Conservation (phyloP, 2,797 vertebrate genomes). For the Echiichthys vipera region DNA sequence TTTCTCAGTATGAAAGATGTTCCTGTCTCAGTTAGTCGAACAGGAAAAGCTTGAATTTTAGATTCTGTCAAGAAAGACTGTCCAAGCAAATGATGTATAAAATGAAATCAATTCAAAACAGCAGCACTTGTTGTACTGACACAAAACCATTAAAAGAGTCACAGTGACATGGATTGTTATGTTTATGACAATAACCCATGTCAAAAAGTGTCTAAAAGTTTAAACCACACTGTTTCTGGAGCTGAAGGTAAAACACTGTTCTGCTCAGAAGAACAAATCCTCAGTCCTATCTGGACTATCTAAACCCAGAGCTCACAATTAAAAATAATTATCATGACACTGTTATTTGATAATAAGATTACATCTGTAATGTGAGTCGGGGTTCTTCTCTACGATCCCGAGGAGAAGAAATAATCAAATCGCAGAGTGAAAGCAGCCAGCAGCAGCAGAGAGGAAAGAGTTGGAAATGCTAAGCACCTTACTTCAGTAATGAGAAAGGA, state of each 20-base stretch:
- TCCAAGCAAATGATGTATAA: not conserved
- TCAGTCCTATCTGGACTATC: not conserved
- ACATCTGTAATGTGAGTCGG: constrained; percentile 10
- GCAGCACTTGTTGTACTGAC: constrained; percentile 8
- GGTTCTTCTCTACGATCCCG: constrained; percentile 3
- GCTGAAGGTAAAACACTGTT: not conserved
- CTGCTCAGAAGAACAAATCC: too few species aligned
- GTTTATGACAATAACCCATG: not conserved
- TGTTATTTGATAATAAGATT: not conserved
- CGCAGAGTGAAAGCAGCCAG: constrained; percentile 33
- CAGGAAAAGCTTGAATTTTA: not conserved
- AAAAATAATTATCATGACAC: not conserved
- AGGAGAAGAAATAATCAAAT: constrained; percentile 2
- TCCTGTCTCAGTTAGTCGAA: not conserved
- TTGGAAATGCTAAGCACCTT: constrained; percentile 77
- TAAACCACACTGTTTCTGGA: not conserved
- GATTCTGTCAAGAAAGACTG: not conserved
- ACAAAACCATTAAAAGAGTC: not conserved
- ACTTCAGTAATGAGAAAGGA: constrained; percentile 82
- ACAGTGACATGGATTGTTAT: too few species aligned
- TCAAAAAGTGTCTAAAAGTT: not conserved
- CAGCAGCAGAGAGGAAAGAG: constrained; percentile 59
- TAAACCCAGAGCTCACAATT: not conserved
- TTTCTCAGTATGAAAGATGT: not conserved
- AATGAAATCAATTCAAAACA: not conserved